A percentile compares a stretch with the other conserved stretches of the same genome.
phyloP scores from a whole-genome alignment of 1,140 invertebrate species.

The Lepidurus arcticus region DNA sequence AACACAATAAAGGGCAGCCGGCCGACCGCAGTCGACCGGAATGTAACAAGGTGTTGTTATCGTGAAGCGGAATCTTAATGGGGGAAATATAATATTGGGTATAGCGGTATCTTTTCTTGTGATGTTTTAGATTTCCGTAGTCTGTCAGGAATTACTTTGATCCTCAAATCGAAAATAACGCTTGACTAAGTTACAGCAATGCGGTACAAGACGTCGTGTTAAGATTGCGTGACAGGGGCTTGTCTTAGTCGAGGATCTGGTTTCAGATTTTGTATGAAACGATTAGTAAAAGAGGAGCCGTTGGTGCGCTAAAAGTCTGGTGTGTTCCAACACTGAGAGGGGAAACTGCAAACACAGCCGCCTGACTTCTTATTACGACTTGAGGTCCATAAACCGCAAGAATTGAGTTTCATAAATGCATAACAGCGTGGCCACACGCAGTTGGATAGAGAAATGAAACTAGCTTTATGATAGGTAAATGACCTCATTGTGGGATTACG shows the following conservation, averaged over 20 bases:
- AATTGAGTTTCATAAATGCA: too few species aligned
- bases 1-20: not conserved
- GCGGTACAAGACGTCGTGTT: not conserved
- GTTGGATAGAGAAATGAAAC: not conserved
- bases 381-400: not conserved
- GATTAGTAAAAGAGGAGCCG: not conserved
- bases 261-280: not conserved
- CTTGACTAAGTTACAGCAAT: conserved; percentile 10
- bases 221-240: not conserved
- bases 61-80: not conserved
- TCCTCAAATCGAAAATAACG: not conserved
- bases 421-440: not conserved
- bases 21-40: not conserved
- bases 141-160: not conserved
- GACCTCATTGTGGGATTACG: not conserved
- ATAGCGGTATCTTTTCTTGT: not conserved
- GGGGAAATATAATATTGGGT: not conserved
- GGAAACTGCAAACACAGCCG: not conserved
- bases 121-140: not conserved
- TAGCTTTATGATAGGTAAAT: not conserved
- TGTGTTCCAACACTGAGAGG: not conserved
- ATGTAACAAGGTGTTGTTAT: conserved; percentile 6
- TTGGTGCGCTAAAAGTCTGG: not conserved
- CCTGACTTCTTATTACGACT: not conserved
- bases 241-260: conserved; percentile 6